Percentiles rank a stretch among this genome's conserved stretches.
Evolutionary conservation across 1,140 invertebrate genomes (phyloP).

Genomic region (Drosophila cardini): DNA sequence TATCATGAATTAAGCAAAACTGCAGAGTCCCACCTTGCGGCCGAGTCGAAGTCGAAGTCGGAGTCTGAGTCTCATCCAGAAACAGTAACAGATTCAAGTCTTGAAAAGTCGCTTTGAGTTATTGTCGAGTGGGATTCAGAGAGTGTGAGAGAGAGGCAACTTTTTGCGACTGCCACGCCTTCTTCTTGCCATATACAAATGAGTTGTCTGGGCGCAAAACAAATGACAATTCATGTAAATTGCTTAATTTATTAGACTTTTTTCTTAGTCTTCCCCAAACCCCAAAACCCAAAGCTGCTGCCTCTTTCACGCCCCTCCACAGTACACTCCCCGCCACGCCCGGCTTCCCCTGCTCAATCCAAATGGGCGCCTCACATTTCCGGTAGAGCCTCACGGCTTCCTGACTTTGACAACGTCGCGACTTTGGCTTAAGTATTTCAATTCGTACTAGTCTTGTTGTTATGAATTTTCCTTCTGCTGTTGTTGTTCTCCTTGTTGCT

Average conservation of each 20-base stretch:
- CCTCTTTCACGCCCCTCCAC: too few relatives aligned
- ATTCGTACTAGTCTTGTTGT: slow-evolving; percentile 50
- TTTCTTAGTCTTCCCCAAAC: slow-evolving; percentile 29
- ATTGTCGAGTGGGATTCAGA: neutral
- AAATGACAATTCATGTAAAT: slow-evolving; percentile 83
- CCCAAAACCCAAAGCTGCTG: too few relatives aligned
- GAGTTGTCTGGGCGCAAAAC: slow-evolving; percentile 70
- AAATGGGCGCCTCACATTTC: slow-evolving; percentile 49
- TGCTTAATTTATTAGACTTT: slow-evolving; percentile 83
- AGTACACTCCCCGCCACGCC: too few relatives aligned
- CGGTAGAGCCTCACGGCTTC: slow-evolving; percentile 58
- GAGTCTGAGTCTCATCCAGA: too few relatives aligned
- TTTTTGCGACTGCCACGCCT: slow-evolving; percentile 49
- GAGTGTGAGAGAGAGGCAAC: neutral
- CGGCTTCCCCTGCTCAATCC: slow-evolving; percentile 1
- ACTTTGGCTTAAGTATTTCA: slow-evolving; percentile 78
- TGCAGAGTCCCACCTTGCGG: slow-evolving; percentile 55
- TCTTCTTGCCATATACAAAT: slow-evolving; percentile 63
- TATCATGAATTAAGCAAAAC: slow-evolving; percentile 77
- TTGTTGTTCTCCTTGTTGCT: slow-evolving; percentile 53
- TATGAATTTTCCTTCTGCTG: slow-evolving; percentile 19
- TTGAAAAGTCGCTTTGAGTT: too few relatives aligned
- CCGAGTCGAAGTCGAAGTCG: too few relatives aligned
- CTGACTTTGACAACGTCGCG: slow-evolving; percentile 76
- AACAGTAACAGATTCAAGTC: too few relatives aligned